phyloP scores from a whole-genome alignment of 2,113 vertebrate species.

The Laticauda colubrina region DNA sequence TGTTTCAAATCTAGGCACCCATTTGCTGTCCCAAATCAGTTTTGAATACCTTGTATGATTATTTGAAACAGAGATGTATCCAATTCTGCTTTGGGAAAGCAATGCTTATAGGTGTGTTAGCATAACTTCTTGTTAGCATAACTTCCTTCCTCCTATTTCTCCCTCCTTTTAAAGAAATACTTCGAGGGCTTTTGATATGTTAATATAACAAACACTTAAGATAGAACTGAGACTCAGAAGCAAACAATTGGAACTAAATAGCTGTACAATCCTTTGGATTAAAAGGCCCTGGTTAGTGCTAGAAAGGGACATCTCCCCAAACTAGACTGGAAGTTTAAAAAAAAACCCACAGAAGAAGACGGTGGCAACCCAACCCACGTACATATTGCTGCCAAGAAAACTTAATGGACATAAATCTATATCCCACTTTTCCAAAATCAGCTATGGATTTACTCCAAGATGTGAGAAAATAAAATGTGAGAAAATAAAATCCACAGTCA shows the following conservation, averaged over 20 bases:
- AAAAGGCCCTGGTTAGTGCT: not conserved
- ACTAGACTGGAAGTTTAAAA: not conserved
- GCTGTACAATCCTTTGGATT: not conserved
- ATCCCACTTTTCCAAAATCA: not conserved
- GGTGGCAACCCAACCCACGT: not conserved
- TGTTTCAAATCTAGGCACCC: not conserved
- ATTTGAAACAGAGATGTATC: not conserved
- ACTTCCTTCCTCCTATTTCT: not conserved
- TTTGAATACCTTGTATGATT: not conserved
- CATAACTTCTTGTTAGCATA: not conserved
- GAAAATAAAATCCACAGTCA: not conserved
- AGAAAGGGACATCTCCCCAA: not conserved
- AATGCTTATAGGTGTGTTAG: not conserved
- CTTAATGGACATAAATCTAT: not conserved
- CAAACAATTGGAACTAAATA: not conserved
- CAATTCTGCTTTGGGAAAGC: not conserved
- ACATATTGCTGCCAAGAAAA: not conserved
- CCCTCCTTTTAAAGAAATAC: not conserved
- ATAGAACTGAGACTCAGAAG: not conserved
- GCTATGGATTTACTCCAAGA: not conserved
- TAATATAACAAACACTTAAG: not conserved
- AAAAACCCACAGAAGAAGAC: not conserved
- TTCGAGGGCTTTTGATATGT: not conserved
- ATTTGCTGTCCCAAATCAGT: not conserved
- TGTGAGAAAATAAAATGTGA: not conserved